Base-by-base conservation (phyloP, 2,113 vertebrate genomes). In the Pampusana beccarii region DNA sequence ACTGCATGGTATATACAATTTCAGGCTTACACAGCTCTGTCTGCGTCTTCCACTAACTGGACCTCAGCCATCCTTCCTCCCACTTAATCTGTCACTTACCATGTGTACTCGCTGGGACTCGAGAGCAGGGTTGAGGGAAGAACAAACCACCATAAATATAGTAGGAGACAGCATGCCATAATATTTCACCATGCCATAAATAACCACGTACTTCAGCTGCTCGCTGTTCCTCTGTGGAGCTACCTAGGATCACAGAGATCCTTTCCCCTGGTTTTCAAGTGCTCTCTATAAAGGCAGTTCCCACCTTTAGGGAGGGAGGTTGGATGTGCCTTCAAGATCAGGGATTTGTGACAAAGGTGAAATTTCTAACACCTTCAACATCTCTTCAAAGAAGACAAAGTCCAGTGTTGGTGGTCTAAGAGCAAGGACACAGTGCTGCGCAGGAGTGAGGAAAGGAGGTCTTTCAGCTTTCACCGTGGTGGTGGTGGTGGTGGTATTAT, bases 51-150 rank as follows among this genome's bases (percentile, higher is more conserved):
- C 71, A 54, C 81, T 46, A 21, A 1, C 94, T 97, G 92, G 90
- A 94, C 66, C 81, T 85, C 70, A 46, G 92, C 95, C 93, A 88
- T 92, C 70, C 80, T 84, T 85, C 95, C 93, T 97, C 95, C 93
- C 81, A 77, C 96, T 88, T 85, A 18, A 92, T 79, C 92, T 96
- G 85, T 94, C 94, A 94, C 11, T 6, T 94, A 95, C 94, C 67
- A 36, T 88, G 79, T 97, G 92, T 92, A 14, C 88, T 93, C 11
- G 0, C 48, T 69, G 71, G 83, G 83, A 48, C 72, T 70, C 3
- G 19, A 79, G 83, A 86, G 91, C 87, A 89, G 90, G 57, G 58
- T 51, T 92, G 92, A 77, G 88, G 85, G 85, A 93, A 92, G 90
- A 94, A 75, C 74, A 70, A 92, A 56, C 40, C 79, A 60, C 82